Evolutionary conservation across 1,140 invertebrate species (phyloP).

Genomic region (Agrypnia vestita): DNA sequence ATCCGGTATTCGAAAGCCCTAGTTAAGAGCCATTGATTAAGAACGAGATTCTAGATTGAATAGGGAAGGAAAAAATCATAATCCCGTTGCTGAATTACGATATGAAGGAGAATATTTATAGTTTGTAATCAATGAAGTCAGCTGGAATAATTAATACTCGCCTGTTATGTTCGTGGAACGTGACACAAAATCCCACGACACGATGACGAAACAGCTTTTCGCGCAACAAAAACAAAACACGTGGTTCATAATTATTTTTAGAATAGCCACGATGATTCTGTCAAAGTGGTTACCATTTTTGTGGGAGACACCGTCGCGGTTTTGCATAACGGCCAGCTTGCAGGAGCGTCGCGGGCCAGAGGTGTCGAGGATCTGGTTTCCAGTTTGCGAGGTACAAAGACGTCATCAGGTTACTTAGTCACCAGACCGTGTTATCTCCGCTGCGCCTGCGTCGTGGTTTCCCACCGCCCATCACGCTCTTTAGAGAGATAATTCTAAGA

Average conservation of each 20-base stretch:
- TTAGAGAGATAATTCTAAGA: background rate
- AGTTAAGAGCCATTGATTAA: too few species aligned
- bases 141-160: constrained; percentile 15
- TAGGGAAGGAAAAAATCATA: too few species aligned
- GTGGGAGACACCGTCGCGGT: background rate
- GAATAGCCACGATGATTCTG: background rate
- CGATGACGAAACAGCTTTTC: constrained; percentile 18
- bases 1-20: too few species aligned
- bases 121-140: constrained; percentile 19
- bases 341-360: too few species aligned
- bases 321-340: background rate
- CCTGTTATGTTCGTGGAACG: constrained; percentile 3
- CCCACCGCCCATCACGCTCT: background rate
- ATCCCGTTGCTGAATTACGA: too few species aligned
- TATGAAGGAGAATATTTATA: background rate
- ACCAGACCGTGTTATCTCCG: constrained; percentile 2
- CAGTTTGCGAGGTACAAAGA: background rate
- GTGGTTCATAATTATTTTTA: constrained; percentile 22
- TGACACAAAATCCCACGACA: constrained; percentile 32
- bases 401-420: constrained; percentile 30
- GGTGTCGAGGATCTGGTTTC: constrained; percentile 1
- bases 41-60: too few species aligned
- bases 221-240: constrained; percentile 11
- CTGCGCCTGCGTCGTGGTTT: background rate
- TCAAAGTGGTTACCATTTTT: background rate